Conservation (phyloP, 2,888 invertebrate genomes). For the Drosophila hawaiiensis region DNA sequence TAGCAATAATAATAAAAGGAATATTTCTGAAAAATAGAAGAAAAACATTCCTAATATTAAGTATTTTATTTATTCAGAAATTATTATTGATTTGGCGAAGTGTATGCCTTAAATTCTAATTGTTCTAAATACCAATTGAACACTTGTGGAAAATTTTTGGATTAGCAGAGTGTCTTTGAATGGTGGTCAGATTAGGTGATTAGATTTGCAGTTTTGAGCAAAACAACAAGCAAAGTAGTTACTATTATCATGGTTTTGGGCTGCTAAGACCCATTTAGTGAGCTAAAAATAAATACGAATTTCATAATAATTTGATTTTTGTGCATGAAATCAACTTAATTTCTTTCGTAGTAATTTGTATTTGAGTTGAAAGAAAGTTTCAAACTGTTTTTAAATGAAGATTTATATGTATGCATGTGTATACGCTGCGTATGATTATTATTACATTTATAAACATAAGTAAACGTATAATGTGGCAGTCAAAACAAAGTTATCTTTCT, state of each 20-base stretch:
- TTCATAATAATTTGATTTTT: neutral
- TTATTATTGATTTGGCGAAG: neutral
- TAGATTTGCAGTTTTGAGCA: neutral
- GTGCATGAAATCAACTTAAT: neutral
- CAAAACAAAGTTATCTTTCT: neutral
- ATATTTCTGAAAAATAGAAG: neutral
- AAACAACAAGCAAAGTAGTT: neutral
- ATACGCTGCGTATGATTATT: neutral
- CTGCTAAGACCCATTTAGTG: neutral
- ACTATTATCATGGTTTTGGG: neutral
- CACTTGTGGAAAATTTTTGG: neutral
- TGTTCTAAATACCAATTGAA: neutral
- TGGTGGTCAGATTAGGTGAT: neutral
- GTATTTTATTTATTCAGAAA: neutral
- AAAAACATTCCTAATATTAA: neutral
- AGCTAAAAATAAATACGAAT: neutral
- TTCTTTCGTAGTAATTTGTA: neutral
- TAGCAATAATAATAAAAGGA: neutral
- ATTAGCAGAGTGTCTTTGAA: neutral
- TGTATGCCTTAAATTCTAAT: neutral
- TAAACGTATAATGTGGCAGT: neutral
- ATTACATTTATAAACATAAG: neutral
- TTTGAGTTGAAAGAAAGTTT: no score
- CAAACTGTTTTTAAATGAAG: neutral
- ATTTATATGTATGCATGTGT: neutral